Base-by-base conservation (phyloP, 2,888 invertebrate genomes). In the Schizaphis graminum region DNA sequence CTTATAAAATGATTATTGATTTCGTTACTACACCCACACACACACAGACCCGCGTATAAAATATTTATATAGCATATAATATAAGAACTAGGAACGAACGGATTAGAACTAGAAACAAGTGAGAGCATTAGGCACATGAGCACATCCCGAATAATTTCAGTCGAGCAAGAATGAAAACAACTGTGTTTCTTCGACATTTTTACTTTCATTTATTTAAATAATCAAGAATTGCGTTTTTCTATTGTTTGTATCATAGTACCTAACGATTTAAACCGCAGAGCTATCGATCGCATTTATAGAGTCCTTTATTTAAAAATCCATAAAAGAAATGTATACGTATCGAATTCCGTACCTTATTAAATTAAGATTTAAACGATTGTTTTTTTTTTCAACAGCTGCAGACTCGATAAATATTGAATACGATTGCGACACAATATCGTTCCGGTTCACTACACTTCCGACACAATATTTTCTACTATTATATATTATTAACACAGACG, bases 361-460 rank as follows among this genome's bases (percentile, higher is more conserved):
- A 61, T 61, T 61, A 61, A 28, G n/a, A 67, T 67, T 67, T 28
- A n/a, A 13, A n/a, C 13, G 28, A 49, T 49, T 49, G 49, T 49
- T n/a, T 67, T 67, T 67, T 67, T 67, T 67, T 61, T n/a, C 26
- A 3, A 67, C 61, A n/a, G n/a, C 13, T 67, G n/a, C 61, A n/a
- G 13, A n/a, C 13, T 28, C n/a, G 61, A 67, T n/a, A 67, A 67
- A 67, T 67, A 67, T n/a, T 61, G 28, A 61, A 61, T n/a, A 61
- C 61, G 61, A 67, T 67, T 67, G 61, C 61, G 61, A 67, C 61
- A 67, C 61, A n/a, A n/a, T n/a, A n/a, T n/a, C n/a, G 61, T 67
- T 67, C 13, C 3, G 3, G n/a, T n/a, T 67, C 61, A n/a, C 28
- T n/a, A n/a, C n/a, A 67, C 61, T 67, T 67, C 61, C n/a, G 61